Evolutionary conservation across 1,140 invertebrate species (phyloP).

Genomic region (Lepidurus apus): DNA sequence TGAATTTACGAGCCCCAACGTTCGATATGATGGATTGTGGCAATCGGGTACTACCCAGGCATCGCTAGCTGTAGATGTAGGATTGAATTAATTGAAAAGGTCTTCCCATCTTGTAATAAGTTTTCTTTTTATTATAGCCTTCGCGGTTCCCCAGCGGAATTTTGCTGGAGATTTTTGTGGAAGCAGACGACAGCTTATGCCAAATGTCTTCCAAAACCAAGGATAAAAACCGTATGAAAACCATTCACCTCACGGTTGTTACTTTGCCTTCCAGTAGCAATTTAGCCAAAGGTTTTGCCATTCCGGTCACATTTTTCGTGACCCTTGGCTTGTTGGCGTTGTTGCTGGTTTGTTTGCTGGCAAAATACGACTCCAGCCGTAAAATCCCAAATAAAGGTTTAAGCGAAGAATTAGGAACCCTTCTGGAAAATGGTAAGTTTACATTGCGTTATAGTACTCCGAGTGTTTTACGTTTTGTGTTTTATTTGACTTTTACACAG

Average conservation of each 20-base stretch:
- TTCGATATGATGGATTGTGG: neutral
- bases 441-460: neutral
- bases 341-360: neutral
- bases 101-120: neutral
- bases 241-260: neutral
- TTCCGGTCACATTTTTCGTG: neutral
- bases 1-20: neutral
- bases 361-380: neutral
- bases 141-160: neutral
- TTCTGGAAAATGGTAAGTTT: neutral
- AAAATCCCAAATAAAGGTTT: neutral
- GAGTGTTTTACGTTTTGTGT: neutral
- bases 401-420: neutral
- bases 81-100: neutral
- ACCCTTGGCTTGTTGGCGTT: neutral
- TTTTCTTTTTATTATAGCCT: neutral
- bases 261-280: neutral
- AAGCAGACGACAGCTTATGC: slow-evolving; percentile 1
- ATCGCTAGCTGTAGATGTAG: neutral
- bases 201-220: neutral
- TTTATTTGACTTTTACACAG: neutral
- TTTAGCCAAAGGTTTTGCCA: neutral
- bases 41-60: neutral
- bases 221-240: neutral
- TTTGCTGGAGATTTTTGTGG: neutral